Percentiles rank a stretch among this genome's conserved stretches.
Conservation (phyloP, 1,140 invertebrate species). For the Panagrolaimus sp. region DNA sequence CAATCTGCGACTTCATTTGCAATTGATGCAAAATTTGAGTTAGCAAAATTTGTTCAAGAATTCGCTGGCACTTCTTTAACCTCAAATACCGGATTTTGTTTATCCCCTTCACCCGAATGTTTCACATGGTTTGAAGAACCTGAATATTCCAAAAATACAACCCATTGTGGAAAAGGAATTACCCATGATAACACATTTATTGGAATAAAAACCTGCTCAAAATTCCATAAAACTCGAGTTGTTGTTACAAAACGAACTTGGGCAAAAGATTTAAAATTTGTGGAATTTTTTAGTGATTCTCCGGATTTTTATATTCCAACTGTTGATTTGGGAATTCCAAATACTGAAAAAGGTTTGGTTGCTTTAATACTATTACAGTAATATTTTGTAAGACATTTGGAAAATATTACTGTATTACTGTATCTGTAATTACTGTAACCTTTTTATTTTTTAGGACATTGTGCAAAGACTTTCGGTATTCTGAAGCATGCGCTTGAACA, state of each 20-base stretch:
- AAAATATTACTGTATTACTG: too few species aligned
- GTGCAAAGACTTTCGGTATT: conserved; percentile 31
- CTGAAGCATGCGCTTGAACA: conserved; percentile 29
- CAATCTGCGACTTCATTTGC: conserved; percentile 18
- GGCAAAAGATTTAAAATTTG: conserved; percentile 26
- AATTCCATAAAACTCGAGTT: conserved; percentile 25
- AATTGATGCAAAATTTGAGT: conserved; percentile 27
- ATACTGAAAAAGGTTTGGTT: conserved; percentile 25
- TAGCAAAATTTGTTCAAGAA: conserved; percentile 29
- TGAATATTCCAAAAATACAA: conserved; percentile 9
- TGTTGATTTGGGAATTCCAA: conserved; percentile 23
- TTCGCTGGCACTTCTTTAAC: conserved; percentile 14
- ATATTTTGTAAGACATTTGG: too few species aligned
- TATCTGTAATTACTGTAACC: too few species aligned
- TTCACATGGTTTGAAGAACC: conserved; percentile 24
- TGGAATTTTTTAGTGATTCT: conserved; percentile 28
- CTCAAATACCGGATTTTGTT: conserved; percentile 15
- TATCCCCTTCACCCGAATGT: neutral
- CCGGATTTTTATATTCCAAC: conserved; percentile 30
- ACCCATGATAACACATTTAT: conserved; percentile 27
- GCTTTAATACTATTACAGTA: too few species aligned
- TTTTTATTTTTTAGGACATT: conserved; percentile 35
- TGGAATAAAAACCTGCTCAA: conserved; percentile 28
- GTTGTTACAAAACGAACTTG: conserved; percentile 29
- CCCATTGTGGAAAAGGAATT: conserved; percentile 20